These are phyloP conservation scores for Leptopterna dolabrata DNA, from an alignment of 2,888 invertebrate species.

Conservation along the genomic window DNA sequence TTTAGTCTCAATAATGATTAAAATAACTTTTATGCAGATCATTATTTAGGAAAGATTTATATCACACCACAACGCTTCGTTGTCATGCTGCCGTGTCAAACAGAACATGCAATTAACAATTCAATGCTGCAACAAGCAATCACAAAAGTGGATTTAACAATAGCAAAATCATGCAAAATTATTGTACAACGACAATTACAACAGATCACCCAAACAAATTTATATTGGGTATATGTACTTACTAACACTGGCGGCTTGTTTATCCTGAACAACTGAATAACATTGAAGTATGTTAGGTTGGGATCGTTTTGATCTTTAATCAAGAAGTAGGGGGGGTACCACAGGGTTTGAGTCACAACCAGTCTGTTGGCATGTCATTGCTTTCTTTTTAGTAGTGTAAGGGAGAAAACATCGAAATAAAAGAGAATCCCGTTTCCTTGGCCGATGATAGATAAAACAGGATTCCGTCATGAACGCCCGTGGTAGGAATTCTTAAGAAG, in stretches of 20 bases:
- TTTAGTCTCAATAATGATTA: not conserved
- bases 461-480: not conserved
- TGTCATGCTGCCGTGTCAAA: not conserved
- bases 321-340: constrained; percentile 11
- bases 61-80: not conserved
- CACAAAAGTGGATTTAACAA: not conserved
- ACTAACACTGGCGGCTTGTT: constrained; percentile 98
- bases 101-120: not conserved
- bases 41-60: not conserved
- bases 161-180: not conserved
- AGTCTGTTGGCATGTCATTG: not conserved
- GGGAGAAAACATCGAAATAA: not conserved
- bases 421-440: not conserved
- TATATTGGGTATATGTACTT: constrained; percentile 74
- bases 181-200: not conserved
- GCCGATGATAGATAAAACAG: not conserved
- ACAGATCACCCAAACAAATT: constrained; percentile 21
- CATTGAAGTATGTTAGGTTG: constrained; percentile 57
- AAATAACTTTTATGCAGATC: not conserved
- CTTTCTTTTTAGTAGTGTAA: not conserved
- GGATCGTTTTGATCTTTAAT: constrained; percentile 29
- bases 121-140: not conserved
- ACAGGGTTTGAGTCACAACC: not conserved
- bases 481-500: not conserved
- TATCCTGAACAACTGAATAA: constrained; percentile 92